phyloP scores from a whole-genome alignment of 2,113 vertebrate species.

The Rhinopomastus cyanomelas region DNA sequence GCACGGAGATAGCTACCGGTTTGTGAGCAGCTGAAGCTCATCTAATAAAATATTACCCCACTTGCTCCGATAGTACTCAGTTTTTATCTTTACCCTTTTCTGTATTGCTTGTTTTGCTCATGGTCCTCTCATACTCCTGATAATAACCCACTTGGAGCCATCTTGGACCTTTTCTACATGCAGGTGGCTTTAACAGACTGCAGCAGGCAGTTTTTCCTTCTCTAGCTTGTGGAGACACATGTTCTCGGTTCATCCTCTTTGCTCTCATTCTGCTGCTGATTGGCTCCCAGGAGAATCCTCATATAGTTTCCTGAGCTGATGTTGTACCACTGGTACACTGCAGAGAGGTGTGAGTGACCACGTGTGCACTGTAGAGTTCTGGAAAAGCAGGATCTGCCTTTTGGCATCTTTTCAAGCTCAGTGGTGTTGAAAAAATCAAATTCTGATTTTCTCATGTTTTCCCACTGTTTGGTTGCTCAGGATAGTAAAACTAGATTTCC shows the following conservation, averaged over 20 bases:
- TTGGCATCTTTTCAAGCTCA: background rate
- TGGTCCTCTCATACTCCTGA: background rate
- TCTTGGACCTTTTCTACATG: background rate
- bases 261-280: background rate
- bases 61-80: background rate
- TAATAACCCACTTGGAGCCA: background rate
- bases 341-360: background rate
- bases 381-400: conserved; percentile 7
- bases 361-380: background rate
- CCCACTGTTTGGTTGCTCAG: background rate
- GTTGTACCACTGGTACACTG: background rate
- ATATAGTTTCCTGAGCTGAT: background rate
- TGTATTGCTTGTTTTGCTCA: background rate
- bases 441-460: background rate
- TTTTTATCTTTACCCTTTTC: background rate
- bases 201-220: background rate
- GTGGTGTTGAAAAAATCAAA: background rate
- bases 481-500: conserved; percentile 10
- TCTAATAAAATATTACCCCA: background rate
- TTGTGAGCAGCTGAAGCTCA: conserved; percentile 12
- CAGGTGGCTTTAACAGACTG: background rate
- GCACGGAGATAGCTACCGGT: background rate
- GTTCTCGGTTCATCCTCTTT: background rate
- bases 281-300: background rate
- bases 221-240: background rate